These are phyloP conservation scores for Tetrax tetrax DNA, from an alignment of 2,113 vertebrate genomes.

Conservation along the genomic window DNA sequence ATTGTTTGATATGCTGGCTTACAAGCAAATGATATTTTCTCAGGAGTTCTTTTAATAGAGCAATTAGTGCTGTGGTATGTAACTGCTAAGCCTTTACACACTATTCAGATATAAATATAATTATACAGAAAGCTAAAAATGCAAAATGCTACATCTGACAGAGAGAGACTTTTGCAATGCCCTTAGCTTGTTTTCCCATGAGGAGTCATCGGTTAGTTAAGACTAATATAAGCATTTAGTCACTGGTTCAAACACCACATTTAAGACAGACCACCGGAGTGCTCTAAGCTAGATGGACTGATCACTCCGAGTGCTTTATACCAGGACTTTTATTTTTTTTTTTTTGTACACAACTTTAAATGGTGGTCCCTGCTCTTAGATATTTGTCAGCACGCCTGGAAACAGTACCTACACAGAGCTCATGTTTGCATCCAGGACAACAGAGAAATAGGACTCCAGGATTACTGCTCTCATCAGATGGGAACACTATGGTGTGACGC, in stretches of 20 bases:
- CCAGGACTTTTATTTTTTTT: no score
- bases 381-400: not conserved
- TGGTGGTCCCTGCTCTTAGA: not conserved
- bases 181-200: not conserved
- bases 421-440: not conserved
- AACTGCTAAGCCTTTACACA: not conserved
- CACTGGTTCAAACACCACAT: not conserved
- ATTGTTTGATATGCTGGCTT: not conserved
- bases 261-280: not conserved
- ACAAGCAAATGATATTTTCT: not conserved
- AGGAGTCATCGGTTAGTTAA: not conserved
- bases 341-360: not conserved
- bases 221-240: not conserved
- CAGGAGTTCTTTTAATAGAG: not conserved
- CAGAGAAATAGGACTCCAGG: not conserved
- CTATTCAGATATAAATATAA: not conserved
- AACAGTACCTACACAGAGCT: not conserved
- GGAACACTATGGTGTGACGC: not conserved
- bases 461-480: not conserved
- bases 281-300: not conserved
- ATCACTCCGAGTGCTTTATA: not conserved
- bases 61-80: not conserved
- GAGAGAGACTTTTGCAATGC: not conserved
- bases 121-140: not conserved
- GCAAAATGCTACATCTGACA: not conserved